These are phyloP conservation scores for Crotalus horridus DNA, from an alignment of 2,113 vertebrate species.

Conservation along the genomic window DNA sequence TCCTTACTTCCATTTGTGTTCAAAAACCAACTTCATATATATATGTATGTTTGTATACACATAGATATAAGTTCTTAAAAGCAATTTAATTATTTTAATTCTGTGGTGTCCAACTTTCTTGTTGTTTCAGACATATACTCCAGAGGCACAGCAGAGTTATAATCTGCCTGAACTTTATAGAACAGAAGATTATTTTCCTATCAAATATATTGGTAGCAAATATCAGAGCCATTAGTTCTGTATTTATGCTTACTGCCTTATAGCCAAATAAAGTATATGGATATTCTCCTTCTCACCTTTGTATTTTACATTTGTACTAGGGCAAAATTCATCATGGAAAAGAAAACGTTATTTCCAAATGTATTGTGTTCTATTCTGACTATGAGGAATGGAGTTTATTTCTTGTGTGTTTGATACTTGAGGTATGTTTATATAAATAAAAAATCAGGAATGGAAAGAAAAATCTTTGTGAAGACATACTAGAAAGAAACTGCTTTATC, in stretches of 20 bases:
- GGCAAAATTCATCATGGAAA: background rate
- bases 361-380: background rate
- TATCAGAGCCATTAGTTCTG: background rate
- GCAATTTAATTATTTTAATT: conserved; percentile 1
- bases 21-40: background rate
- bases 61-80: background rate
- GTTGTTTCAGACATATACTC: conserved; percentile 50
- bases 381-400: background rate
- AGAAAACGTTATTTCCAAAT: background rate
- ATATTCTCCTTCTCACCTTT: background rate
- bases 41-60: background rate
- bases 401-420: background rate
- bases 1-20: background rate
- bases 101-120: background rate
- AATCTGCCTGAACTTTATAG: conserved; percentile 49
- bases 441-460: background rate
- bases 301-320: background rate
- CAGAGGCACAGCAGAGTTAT: background rate
- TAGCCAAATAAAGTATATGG: background rate
- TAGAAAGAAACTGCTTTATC: background rate
- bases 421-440: background rate
- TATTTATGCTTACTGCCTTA: conserved; percentile 5
- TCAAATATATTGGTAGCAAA: background rate
- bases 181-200: conserved; percentile 52
- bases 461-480: background rate